Evolutionary conservation across 2,113 vertebrate genomes (phyloP).

Genomic region (Pelvicachromis taeniatus): DNA sequence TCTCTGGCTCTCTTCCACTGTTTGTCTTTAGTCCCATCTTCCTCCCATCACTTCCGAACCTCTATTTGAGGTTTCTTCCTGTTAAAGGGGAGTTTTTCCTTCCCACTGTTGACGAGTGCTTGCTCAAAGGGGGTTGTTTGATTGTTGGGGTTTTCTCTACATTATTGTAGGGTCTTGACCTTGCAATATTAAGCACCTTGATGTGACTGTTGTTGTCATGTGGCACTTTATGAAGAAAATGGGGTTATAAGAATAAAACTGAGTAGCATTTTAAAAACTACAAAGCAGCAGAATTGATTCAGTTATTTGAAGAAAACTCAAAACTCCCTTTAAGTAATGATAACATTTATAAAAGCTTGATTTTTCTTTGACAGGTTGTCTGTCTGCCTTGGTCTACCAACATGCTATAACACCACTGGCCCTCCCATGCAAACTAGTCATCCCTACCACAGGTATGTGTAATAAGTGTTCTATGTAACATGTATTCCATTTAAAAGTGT

Average conservation of each 20-base stretch:
- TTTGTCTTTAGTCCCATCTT: neutral
- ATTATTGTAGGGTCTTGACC: too few species aligned
- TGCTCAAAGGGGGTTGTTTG: neutral
- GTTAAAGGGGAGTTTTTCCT: neutral
- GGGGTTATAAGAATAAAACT: too few species aligned
- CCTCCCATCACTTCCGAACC: neutral
- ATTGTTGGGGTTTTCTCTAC: neutral
- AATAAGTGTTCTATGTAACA: neutral
- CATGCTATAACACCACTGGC: constrained; percentile 96
- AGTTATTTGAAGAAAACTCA: neutral
- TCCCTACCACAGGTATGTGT: constrained; percentile 86
- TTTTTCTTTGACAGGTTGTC: constrained; percentile 78
- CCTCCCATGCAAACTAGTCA: constrained; percentile 93
- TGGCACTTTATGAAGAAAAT: too few species aligned
- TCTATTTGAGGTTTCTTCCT: neutral
- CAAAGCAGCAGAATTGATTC: neutral
- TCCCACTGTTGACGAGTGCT: neutral
- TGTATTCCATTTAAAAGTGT: neutral
- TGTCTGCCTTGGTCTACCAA: constrained; percentile 96
- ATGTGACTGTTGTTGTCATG: too few species aligned
- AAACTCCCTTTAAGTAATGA: neutral
- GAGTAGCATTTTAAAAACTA: neutral
- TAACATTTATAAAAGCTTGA: neutral
- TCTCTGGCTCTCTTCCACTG: neutral
- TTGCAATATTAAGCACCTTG: too few species aligned